These are phyloP conservation scores for Steinernema scapterisci DNA, from an alignment of 2,888 invertebrate genomes.

Conservation along the genomic window DNA sequence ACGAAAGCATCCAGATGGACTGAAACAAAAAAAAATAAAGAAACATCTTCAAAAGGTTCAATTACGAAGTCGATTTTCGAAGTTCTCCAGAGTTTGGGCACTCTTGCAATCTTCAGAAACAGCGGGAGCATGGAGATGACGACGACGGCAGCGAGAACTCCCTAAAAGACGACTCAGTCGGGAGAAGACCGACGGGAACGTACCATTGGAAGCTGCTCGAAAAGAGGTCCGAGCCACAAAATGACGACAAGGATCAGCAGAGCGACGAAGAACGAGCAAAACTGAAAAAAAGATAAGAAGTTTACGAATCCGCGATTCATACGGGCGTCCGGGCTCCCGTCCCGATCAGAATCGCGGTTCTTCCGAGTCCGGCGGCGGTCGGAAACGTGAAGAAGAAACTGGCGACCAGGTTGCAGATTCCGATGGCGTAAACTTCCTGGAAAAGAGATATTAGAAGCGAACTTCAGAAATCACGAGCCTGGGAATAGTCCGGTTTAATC, in stretches of 20 bases:
- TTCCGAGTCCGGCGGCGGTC: conserved; percentile 16
- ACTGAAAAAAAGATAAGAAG: neutral
- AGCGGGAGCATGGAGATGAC: conserved; percentile 7
- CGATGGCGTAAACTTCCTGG: conserved; percentile 23
- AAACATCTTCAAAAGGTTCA: neutral
- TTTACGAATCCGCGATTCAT: neutral
- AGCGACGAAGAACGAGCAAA: neutral
- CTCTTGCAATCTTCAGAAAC: neutral
- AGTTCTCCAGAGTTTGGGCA: conserved; percentile 2
- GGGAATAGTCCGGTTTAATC: neutral
- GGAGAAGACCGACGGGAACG: too few relatives aligned
- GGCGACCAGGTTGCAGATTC: conserved; percentile 8
- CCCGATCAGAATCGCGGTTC: conserved; percentile 16
- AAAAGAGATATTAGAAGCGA: too few relatives aligned
- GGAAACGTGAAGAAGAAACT: conserved; percentile 15
- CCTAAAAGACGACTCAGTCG: neutral
- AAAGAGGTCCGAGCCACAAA: conserved; percentile 17
- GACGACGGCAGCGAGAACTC: conserved; percentile 13
- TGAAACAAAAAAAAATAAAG: neutral
- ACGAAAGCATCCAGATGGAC: conserved; percentile 5
- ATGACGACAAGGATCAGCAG: neutral
- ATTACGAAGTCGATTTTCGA: conserved; percentile 21
- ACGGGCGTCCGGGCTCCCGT: neutral
- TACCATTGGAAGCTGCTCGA: conserved; percentile 28
- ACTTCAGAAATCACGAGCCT: too few relatives aligned